phyloP scores from a whole-genome alignment of 1,140 invertebrate genomes.

The Monochamus saltuarius region DNA sequence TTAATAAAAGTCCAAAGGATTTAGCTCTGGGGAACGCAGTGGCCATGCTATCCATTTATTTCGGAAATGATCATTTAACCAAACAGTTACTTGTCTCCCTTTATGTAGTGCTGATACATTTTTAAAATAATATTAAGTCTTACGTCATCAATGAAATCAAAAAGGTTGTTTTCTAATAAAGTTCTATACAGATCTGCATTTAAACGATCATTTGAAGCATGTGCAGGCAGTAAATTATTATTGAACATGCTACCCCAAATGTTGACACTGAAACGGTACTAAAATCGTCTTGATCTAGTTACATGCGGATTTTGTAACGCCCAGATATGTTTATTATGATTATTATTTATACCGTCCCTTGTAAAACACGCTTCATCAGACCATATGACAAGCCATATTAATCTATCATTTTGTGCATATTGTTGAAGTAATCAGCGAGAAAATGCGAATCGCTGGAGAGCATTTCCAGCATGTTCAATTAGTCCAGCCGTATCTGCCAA shows the following conservation, averaged over 20 bases:
- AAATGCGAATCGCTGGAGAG: slow-evolving; percentile 4
- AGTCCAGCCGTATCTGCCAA: too few species aligned
- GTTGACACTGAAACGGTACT: not conserved
- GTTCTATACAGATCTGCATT: not conserved
- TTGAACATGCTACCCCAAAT: not conserved
- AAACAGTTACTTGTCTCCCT: not conserved
- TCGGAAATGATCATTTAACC: not conserved
- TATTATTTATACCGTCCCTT: not conserved
- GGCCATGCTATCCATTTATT: slow-evolving; percentile 2
- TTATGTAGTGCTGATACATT: not conserved
- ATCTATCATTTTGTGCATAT: slow-evolving; percentile 4
- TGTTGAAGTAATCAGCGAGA: slow-evolving; percentile 10
- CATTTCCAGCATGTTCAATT: too few species aligned
- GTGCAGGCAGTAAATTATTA: not conserved
- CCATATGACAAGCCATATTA: slow-evolving; percentile 8
- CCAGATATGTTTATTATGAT: too few species aligned
- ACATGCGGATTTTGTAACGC: not conserved
- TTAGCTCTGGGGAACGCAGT: not conserved
- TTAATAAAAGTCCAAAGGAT: not conserved
- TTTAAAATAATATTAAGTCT: too few species aligned
- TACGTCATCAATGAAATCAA: too few species aligned
- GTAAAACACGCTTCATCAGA: slow-evolving; percentile 7
- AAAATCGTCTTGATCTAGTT: not conserved
- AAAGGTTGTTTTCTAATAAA: not conserved
- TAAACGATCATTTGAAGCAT: not conserved